Evolutionary conservation across 2,113 vertebrate genomes (phyloP), one percentile per base, ranked within the genome.

Genomic region (Tamias sibiricus): DNA sequence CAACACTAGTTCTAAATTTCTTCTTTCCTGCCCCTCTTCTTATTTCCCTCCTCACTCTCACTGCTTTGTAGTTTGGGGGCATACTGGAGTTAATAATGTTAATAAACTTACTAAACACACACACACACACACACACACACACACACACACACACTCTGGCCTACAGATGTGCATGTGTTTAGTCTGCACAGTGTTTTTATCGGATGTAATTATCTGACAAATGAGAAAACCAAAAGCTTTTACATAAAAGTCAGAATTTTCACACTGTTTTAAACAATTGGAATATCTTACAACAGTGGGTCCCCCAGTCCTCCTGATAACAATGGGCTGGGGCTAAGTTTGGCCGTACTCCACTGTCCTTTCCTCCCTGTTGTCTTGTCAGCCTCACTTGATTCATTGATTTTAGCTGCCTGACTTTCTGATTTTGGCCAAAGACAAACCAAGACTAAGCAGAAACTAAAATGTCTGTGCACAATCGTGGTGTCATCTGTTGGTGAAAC

Each of bases 121-220:
- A 49, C 47, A 49, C 47, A 74, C 13, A 12, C 64, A 30, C 28
- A 74, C 89, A 68, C 22, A 26, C 57, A 62, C 59, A 26, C 59
- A 62, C 57, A 52, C 35, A 87, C 72, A 90, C 49, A 71, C 52
- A 59, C 24, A 92, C 37, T 96, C 91, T 98, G 97, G 84, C 68
- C 40, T 69, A 66, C 95, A 97, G 88, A 96, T 92, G 94, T 95
- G 92, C 28, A 30, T 87, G 71, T 94, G 30, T 91, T 93, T 88
- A 64, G 47, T 87, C 59, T 47, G 24, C 12, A 77, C 17, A 32
- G 71, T 20, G 32, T 52, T 92, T 85, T 91, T 82, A 66, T 88
- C 80, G 95, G n/a, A 93, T 71, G 80, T 35, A 68, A 30, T 76
- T 71, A 59, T 44, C 57, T 74, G 42, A 68, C 76, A 75, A 71